Percentiles rank a stretch among this genome's conserved stretches.
Conservation (phyloP, 92 coral and sea anemone species). For the Epizoanthus ramosus region DNA sequence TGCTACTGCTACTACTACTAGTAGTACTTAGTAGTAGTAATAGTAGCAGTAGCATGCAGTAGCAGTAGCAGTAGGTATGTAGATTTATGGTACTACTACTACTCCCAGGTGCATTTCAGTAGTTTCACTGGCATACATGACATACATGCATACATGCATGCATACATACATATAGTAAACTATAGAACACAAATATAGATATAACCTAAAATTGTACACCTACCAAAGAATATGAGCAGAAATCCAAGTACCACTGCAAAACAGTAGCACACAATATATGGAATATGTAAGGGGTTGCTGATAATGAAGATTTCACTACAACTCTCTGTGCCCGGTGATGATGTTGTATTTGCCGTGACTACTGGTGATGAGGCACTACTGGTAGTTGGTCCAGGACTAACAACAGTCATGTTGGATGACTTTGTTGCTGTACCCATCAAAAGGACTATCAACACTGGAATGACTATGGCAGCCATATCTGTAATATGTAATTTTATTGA, state of each 20-base stretch:
- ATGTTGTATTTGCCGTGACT: not conserved
- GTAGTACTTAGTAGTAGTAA: too few species aligned
- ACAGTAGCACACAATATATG: slow-evolving; percentile 26
- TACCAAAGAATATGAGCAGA: slow-evolving; percentile 30
- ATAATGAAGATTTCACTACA: slow-evolving; percentile 29
- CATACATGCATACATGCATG: too few species aligned
- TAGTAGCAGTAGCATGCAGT: too few species aligned
- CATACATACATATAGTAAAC: too few species aligned
- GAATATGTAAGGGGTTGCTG: slow-evolving; percentile 14
- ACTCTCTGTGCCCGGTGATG: not conserved
- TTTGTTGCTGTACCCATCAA: not conserved
- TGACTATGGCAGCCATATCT: not conserved
- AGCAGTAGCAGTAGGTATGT: too few species aligned
- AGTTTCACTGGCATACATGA: too few species aligned
- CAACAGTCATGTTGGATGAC: not conserved
- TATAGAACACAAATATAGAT: too few species aligned
- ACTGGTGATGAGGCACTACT: not conserved
- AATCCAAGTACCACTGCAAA: slow-evolving; percentile 25
- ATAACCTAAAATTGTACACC: not conserved
- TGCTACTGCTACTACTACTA: too few species aligned
- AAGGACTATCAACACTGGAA: not conserved
- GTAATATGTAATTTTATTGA: too few species aligned
- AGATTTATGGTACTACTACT: too few species aligned
- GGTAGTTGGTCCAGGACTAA: slow-evolving; percentile 15
- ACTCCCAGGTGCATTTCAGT: too few species aligned